Base-by-base conservation (phyloP, 2,113 vertebrate species). In the Sinocyclocheilus maitianheensis region DNA sequence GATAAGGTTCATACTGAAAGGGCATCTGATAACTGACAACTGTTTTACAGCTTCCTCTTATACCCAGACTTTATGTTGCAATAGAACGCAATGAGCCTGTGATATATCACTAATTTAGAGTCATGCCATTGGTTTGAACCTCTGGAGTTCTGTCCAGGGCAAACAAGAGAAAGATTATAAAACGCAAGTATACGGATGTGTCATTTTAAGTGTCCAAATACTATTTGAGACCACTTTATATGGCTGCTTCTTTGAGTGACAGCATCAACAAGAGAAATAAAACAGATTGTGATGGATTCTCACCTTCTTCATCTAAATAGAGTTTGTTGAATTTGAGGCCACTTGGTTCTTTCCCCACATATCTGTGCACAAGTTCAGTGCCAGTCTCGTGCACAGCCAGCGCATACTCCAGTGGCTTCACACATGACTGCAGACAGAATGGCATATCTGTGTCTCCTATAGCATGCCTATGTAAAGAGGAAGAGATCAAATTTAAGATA, bases 361-460 rank as follows among this genome's bases (percentile, higher is more conserved):
- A 96, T 34, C 84, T 93, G 91, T 97, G 97, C 84, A 97, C 94
- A 0, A 90, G 92, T 74, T 97, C 95, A 0, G 93, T 94, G 81
- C 96, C 94, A 0, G 95, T 89, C 85, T 96, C 96, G 62, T 96
- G 95, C 77, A 97, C 86, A 8, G 96, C 95, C 34, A 97, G 93
- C 89, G 96, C 95, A 0, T 97, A 97, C 80, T 95, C 96, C 83
- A 97, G 94, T 16, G 97, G 97, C 92, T 97, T 97, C 90, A 97
- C 95, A 11, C 96, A 97, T 4, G 97, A 97, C 94, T 97, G 97
- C 87, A 97, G 93, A 92, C 96, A 97, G 93, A 97, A 97, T 37
- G 97, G 97, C 88, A 96, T 90, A 90, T 95, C 95, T n/a, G 96
- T 97, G 92, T 97, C 96, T 69, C 97, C 97, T 84, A 94, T 93